Evolutionary conservation across 1,140 invertebrate species (phyloP).

Genomic region (Paraescarpia echinospica): DNA sequence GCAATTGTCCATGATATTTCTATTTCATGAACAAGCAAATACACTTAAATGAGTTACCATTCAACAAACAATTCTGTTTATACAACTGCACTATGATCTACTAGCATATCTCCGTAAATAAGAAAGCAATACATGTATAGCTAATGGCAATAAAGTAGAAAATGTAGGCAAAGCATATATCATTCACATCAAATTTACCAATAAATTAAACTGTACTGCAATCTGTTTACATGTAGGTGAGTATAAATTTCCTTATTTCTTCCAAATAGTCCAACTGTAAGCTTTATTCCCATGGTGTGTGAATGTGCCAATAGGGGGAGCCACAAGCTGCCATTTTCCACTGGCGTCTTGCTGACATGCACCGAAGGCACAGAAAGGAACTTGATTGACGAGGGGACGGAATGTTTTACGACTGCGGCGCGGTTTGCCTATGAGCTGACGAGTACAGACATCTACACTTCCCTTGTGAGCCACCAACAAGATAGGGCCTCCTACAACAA

Average conservation of each 20-base stretch:
- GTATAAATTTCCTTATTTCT: background rate
- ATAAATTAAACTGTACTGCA: background rate
- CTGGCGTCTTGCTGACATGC: background rate
- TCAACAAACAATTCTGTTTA: too few relatives aligned
- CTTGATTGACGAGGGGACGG: conserved; percentile 66
- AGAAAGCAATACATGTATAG: too few relatives aligned
- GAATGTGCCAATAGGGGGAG: background rate
- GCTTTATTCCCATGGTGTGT: background rate
- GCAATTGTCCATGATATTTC: background rate
- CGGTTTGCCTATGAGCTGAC: conserved; percentile 71
- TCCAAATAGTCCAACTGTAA: conserved; percentile 14
- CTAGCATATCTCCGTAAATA: too few relatives aligned
- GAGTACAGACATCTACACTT: conserved; percentile 78
- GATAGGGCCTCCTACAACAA: conserved; percentile 46
- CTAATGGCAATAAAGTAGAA: too few relatives aligned
- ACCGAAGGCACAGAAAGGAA: conserved; percentile 77
- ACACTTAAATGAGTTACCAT: too few relatives aligned
- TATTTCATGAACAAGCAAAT: too few relatives aligned
- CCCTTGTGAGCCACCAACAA: conserved; percentile 85
- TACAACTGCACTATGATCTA: too few relatives aligned
- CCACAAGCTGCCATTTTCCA: conserved; percentile 7
- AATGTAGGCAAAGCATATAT: too few relatives aligned
- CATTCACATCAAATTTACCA: too few relatives aligned
- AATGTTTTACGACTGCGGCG: conserved; percentile 69
- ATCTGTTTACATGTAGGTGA: background rate